Percentiles rank a stretch among this genome's conserved stretches.
These are phyloP conservation scores for Bicyclus anynana DNA, from an alignment of 1,140 invertebrate species.

Conservation along the genomic window DNA sequence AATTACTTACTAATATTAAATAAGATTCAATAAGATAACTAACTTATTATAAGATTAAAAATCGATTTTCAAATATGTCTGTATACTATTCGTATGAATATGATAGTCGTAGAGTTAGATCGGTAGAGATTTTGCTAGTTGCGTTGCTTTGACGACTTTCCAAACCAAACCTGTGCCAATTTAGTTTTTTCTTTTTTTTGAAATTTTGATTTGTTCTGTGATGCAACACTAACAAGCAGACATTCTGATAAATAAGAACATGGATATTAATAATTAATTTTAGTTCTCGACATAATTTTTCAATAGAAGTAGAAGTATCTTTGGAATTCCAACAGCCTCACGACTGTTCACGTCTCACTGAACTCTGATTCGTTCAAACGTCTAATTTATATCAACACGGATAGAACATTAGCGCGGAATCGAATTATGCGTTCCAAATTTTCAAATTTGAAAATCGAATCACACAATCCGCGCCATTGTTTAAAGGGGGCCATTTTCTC, in stretches of 20 bases:
- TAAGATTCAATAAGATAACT: constrained; percentile 13
- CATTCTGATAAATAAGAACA: no score
- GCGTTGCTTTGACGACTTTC: no score
- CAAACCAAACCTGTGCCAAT: no score
- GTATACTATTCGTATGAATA: no score
- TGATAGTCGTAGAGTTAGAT: no score
- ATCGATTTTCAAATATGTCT: no score
- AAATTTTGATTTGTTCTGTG: no score
- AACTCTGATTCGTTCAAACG: constrained; percentile 42
- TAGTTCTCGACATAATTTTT: not conserved
- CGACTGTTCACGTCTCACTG: constrained; percentile 31
- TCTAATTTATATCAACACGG: constrained; percentile 53
- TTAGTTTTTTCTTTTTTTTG: no score
- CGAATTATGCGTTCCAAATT: constrained; percentile 43
- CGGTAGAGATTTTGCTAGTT: no score
- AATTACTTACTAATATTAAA: constrained; percentile 1
- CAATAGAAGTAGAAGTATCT: not conserved
- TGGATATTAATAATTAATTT: no score
- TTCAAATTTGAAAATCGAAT: constrained; percentile 48
- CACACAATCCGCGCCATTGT: constrained; percentile 37
- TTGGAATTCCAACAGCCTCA: constrained; percentile 2
- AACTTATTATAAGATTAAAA: not conserved
- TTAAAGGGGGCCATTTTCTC: constrained; percentile 25
- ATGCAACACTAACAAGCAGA: no score
- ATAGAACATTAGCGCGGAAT: constrained; percentile 47